These are phyloP conservation scores for Zelostemma sp. DNA, from an alignment of 1,140 invertebrate species.

Conservation along the genomic window DNA sequence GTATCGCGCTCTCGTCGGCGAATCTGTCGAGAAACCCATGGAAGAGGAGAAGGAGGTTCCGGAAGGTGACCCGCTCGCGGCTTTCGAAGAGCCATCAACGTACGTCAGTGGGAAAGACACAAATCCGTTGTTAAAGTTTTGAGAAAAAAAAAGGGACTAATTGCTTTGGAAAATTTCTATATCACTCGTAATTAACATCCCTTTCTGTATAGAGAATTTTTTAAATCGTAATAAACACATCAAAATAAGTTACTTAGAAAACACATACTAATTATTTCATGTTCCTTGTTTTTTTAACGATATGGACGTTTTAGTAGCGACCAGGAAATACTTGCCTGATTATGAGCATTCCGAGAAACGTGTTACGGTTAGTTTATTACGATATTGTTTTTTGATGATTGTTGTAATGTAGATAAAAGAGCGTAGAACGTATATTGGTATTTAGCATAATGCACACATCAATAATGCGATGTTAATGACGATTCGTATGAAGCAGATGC, in stretches of 20 bases:
- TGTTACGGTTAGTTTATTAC: conserved; percentile 52
- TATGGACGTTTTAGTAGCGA: conserved; percentile 53
- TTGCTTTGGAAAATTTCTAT: no score
- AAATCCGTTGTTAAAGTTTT: conserved; percentile 42
- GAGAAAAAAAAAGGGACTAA: no score
- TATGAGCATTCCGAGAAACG: conserved; percentile 26
- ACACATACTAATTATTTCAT: conserved; percentile 22
- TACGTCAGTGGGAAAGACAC: conserved; percentile 44
- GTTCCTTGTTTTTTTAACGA: conserved; percentile 39
- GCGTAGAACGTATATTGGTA: conserved; percentile 8
- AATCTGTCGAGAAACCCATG: conserved; percentile 72
- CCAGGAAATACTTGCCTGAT: conserved; percentile 51
- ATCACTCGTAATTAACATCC: neutral
- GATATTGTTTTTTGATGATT: conserved; percentile 11
- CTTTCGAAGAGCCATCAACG: conserved; percentile 42
- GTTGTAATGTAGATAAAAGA: conserved; percentile 20
- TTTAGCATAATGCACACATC: conserved; percentile 11
- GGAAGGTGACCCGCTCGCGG: conserved; percentile 43
- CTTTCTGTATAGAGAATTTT: neutral
- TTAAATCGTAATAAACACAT: conserved; percentile 34
- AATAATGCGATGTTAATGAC: neutral
- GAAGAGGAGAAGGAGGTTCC: conserved; percentile 68
- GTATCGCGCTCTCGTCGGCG: conserved; percentile 84
- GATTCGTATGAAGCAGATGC: conserved; percentile 7
- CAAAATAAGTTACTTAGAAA: conserved; percentile 10